Percentiles rank a stretch among this genome's conserved stretches.
Conservation (phyloP, 2,888 invertebrate genomes). For the Cephus runcator region DNA sequence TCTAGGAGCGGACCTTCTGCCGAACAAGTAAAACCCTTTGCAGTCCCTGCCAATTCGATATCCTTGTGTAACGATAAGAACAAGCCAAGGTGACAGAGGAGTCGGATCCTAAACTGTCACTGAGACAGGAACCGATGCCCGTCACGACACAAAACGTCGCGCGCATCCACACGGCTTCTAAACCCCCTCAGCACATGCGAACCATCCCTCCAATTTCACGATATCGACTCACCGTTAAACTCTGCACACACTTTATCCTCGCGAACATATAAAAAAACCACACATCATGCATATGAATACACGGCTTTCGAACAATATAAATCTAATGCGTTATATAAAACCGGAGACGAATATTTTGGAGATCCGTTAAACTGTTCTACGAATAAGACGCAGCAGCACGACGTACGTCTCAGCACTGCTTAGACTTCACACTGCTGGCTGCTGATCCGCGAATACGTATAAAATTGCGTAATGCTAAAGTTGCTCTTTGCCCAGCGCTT, state of each 20-base stretch:
- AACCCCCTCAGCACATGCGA: not conserved
- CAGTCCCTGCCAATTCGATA: not conserved
- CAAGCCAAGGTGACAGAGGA: not conserved
- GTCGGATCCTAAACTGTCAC: not conserved
- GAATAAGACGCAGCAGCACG: not conserved
- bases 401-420: not conserved
- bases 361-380: not conserved
- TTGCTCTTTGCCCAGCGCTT: slow-evolving; percentile 52
- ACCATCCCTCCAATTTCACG: not conserved
- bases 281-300: not conserved
- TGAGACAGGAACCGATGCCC: not conserved
- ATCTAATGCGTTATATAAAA: not conserved
- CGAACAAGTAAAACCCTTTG: not conserved
- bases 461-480: slow-evolving; percentile 42
- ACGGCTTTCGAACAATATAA: not conserved
- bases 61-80: not conserved
- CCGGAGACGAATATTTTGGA: not conserved
- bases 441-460: slow-evolving; percentile 40
- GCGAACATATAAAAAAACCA: not conserved
- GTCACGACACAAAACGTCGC: not conserved
- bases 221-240: not conserved
- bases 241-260: not conserved
- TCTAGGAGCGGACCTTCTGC: not conserved
- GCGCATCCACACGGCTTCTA: not conserved
- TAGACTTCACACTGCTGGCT: slow-evolving; percentile 1